A percentile compares a stretch with the other conserved stretches of the same genome.
Conservation (phyloP, 2,113 vertebrate genomes). For the Phaethornis superciliosus region DNA sequence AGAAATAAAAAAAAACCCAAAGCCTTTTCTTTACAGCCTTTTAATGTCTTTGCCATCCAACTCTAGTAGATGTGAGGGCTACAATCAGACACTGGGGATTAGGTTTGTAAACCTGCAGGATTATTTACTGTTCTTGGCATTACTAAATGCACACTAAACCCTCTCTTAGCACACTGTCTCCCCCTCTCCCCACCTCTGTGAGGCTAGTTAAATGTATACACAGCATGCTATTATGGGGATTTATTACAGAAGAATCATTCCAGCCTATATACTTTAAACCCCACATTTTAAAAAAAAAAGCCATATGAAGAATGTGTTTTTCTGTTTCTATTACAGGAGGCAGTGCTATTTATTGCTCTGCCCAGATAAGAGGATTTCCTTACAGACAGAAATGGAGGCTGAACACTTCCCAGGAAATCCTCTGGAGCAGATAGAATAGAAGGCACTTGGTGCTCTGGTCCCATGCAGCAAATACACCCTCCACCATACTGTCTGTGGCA, state of each 20-base stretch:
- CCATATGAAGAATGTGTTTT: slow-evolving; percentile 34
- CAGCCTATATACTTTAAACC: background rate
- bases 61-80: background rate
- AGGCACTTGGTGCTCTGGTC: slow-evolving; percentile 30
- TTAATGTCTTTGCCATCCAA: background rate
- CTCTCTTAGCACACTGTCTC: background rate
- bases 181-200: background rate
- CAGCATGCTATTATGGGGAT: background rate
- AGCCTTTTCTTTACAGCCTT: background rate
- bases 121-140: slow-evolving; percentile 64
- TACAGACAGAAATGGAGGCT: slow-evolving; percentile 64
- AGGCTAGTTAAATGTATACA: background rate
- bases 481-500: accelerated
- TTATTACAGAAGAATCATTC: slow-evolving; percentile 37
- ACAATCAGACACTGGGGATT: slow-evolving; percentile 56
- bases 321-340: slow-evolving; percentile 56
- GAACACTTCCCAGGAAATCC: slow-evolving; percentile 69
- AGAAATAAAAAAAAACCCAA: background rate
- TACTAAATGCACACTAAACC: slow-evolving; percentile 25
- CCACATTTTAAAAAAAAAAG: slow-evolving; percentile 40
- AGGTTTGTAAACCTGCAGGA: slow-evolving; percentile 60
- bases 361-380: slow-evolving; percentile 74
- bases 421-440: slow-evolving; percentile 41
- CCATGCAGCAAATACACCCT: background rate
- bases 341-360: slow-evolving; percentile 64